Percentiles rank a stretch among this genome's conserved stretches.
Evolutionary conservation across 1,140 invertebrate genomes (phyloP).

Genomic region (Acromyrmex echinatior): DNA sequence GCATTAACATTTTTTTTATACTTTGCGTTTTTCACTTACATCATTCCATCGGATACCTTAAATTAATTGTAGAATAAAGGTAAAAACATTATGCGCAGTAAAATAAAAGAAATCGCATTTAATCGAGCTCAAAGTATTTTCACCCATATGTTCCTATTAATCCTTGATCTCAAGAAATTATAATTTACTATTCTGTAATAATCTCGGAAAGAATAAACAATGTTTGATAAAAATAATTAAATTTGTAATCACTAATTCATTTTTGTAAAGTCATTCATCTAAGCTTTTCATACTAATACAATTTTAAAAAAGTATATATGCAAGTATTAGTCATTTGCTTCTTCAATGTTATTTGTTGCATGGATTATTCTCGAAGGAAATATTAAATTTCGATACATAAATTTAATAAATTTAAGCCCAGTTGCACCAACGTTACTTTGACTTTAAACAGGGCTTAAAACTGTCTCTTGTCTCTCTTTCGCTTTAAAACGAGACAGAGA

Average conservation of each 20-base stretch:
- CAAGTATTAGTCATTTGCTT: background rate
- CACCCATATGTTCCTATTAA: background rate
- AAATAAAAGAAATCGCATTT: slow-evolving; percentile 53
- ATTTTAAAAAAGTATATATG: too few species aligned
- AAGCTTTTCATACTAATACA: too few species aligned
- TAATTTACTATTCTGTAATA: background rate
- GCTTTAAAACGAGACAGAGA: too few species aligned
- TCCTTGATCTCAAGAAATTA: slow-evolving; percentile 11
- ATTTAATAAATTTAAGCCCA: background rate
- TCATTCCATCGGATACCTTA: slow-evolving; percentile 72
- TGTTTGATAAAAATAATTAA: background rate
- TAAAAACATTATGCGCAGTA: slow-evolving; percentile 53
- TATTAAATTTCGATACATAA: background rate
- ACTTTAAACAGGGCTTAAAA: too few species aligned
- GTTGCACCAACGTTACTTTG: too few species aligned
- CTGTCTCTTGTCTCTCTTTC: too few species aligned
- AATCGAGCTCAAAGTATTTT: background rate
- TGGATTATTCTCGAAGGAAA: background rate
- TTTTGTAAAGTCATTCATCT: too few species aligned
- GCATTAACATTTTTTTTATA: slow-evolving; percentile 53
- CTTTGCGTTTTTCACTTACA: slow-evolving; percentile 61
- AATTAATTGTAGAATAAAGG: slow-evolving; percentile 45
- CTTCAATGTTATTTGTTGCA: background rate
- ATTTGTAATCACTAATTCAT: too few species aligned
- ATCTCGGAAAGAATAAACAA: background rate